These are phyloP conservation scores for Pagrus major DNA, from an alignment of 2,113 vertebrate genomes.

Conservation along the genomic window DNA sequence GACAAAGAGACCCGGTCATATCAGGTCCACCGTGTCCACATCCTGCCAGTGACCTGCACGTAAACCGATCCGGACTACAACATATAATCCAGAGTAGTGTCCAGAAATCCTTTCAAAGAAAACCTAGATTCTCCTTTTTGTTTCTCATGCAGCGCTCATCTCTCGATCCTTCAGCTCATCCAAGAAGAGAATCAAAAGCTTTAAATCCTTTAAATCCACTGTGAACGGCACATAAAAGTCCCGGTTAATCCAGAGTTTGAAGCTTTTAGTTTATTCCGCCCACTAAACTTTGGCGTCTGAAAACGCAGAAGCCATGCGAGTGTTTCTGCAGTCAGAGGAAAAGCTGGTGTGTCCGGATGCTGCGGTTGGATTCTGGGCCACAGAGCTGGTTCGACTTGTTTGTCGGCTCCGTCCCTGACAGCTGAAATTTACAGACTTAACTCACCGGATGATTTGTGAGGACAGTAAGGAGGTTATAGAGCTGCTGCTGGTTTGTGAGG, in stretches of 20 bases:
- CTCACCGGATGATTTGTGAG: neutral
- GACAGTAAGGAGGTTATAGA: neutral
- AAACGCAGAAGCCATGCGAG: neutral
- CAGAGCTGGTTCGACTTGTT: conserved; percentile 52
- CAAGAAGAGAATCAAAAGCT: neutral
- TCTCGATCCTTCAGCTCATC: neutral
- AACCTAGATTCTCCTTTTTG: neutral
- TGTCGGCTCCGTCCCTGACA: neutral
- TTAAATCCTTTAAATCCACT: neutral
- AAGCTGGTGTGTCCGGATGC: neutral
- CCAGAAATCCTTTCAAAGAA: neutral
- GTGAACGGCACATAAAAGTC: neutral
- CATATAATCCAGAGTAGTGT: neutral
- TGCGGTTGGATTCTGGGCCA: neutral
- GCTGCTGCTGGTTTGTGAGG: neutral
- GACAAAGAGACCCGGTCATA: accelerated
- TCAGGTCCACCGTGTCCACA: conserved; percentile 5
- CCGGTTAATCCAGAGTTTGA: neutral
- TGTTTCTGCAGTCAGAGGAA: neutral
- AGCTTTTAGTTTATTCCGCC: neutral
- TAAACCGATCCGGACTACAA: neutral
- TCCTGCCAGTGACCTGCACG: neutral
- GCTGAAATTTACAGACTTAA: neutral
- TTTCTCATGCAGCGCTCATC: neutral
- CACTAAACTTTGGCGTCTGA: neutral